A percentile compares a stretch with the other conserved stretches of the same genome.
These are phyloP conservation scores for Campylomormyrus numenius DNA, from an alignment of 2,113 vertebrate species.

Conservation along the genomic window DNA sequence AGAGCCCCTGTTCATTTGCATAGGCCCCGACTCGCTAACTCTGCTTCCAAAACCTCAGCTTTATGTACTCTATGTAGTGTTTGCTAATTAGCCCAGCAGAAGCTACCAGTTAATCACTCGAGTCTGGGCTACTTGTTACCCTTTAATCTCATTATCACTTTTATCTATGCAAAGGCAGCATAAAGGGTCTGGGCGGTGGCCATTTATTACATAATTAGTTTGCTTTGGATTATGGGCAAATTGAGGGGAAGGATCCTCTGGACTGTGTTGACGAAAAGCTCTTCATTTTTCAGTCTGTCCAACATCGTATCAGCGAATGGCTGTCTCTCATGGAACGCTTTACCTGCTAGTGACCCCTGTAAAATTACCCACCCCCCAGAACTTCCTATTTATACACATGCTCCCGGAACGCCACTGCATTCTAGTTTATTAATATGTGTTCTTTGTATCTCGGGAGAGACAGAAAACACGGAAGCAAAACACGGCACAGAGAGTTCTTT, in stretches of 20 bases:
- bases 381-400: neutral
- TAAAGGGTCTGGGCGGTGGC: neutral
- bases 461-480: neutral
- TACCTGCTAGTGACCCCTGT: neutral
- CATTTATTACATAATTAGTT: neutral
- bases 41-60: neutral
- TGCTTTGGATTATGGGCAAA: neutral
- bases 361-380: neutral
- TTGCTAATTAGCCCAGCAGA: slow-evolving; percentile 16
- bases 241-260: neutral
- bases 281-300: neutral
- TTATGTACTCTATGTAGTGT: neutral
- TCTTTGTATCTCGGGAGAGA: neutral
- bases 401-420: neutral
- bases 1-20: neutral
- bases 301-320: neutral
- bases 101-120: slow-evolving; percentile 43
- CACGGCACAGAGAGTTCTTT: neutral
- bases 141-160: neutral
- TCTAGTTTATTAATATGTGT: neutral
- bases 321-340: neutral
- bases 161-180: neutral
- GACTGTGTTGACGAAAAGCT: neutral
- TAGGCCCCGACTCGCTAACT: neutral
- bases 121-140: slow-evolving; percentile 10